A percentile compares a stretch with the other conserved stretches of the same genome.
These are phyloP conservation scores for Halcyon badia DNA, from an alignment of 2,797 vertebrate species.

Conservation along the genomic window DNA sequence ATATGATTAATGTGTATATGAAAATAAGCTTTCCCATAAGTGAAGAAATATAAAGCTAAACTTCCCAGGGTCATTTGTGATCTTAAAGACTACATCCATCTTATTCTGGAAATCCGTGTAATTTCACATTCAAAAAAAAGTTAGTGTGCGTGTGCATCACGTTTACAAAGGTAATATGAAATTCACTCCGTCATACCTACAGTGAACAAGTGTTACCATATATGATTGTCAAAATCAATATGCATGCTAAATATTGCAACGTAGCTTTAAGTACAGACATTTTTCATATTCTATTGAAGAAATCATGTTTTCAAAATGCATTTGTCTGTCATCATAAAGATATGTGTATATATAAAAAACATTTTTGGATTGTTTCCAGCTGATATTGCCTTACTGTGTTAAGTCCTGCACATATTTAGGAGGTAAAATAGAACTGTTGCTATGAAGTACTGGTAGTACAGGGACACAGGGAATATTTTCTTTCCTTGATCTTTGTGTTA, in stretches of 20 bases:
- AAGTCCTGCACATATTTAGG: background rate
- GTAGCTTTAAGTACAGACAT: background rate
- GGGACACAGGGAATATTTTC: background rate
- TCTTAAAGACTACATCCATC: constrained; percentile 20
- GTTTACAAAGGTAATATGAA: constrained; percentile 36
- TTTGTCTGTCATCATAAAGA: background rate
- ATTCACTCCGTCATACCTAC: constrained; percentile 6
- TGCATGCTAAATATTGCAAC: background rate
- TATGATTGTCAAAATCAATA: constrained; percentile 29
- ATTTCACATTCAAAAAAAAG: constrained; percentile 44
- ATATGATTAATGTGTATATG: constrained; percentile 31
- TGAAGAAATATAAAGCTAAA: constrained; percentile 44
- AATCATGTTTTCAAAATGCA: constrained; percentile 1
- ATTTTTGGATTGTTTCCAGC: background rate
- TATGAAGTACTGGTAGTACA: background rate
- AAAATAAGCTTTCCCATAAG: constrained; percentile 49
- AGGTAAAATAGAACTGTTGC: background rate
- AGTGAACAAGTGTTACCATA: background rate
- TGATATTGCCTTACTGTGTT: background rate
- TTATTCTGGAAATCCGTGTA: constrained; percentile 22
- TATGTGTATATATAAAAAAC: background rate
- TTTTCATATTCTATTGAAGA: constrained; percentile 26
- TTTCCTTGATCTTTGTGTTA: background rate
- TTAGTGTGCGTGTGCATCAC: background rate
- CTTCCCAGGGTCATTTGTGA: background rate